These are phyloP conservation scores for Girardinichthys multiradiatus DNA, from an alignment of 2,113 vertebrate species.

Conservation along the genomic window DNA sequence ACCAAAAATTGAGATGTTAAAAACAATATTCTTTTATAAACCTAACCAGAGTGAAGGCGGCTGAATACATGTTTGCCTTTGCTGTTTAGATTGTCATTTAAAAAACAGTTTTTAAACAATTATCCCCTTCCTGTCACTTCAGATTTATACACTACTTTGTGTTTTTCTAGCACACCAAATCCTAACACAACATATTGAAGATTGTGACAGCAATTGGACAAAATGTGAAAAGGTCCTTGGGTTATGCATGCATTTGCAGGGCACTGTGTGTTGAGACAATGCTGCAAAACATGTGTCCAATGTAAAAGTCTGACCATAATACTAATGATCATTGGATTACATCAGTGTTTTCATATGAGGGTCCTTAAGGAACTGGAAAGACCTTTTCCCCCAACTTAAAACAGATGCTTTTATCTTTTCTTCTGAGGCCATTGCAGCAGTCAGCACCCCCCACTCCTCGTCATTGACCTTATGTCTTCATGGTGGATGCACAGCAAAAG, in stretches of 20 bases:
- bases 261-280: neutral
- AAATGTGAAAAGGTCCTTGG: neutral
- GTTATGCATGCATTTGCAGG: neutral
- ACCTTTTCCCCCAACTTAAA: neutral
- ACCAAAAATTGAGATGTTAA: no score
- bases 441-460: conserved; percentile 41
- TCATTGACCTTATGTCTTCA: conserved; percentile 82
- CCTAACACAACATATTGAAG: no score
- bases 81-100: neutral
- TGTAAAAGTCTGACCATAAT: neutral
- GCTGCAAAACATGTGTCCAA: neutral
- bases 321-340: neutral
- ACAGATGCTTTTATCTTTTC: conserved; percentile 43
- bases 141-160: no score
- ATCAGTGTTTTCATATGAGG: neutral
- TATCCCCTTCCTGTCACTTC: no score
- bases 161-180: no score
- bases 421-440: conserved; percentile 20
- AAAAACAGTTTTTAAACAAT: neutral
- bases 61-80: neutral
- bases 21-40: no score
- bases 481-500: conserved; percentile 87
- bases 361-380: neutral
- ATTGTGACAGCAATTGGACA: neutral
- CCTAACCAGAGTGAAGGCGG: neutral